Base-by-base conservation (phyloP, 2,113 vertebrate genomes). In the Pycnonotus jocosus region DNA sequence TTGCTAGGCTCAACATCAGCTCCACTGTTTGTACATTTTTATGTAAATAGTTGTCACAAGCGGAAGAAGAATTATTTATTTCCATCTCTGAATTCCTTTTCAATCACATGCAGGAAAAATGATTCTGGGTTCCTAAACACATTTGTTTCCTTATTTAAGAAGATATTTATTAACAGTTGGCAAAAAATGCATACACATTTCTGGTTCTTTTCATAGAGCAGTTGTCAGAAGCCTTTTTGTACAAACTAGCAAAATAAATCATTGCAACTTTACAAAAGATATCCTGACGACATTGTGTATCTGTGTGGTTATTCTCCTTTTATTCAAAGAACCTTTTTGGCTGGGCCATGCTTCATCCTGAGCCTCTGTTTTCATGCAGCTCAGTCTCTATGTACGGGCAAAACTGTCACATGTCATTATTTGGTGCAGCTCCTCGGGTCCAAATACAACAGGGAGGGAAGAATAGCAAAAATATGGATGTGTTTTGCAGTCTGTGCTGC, bases 71-170 rank as follows among this genome's bases (percentile, higher is more conserved):
- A 93, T 97, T 98, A 98, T 98, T 98, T 98, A 98, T 98, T 98
- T 98, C 97, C 97, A 93, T 94, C 94, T 94, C 90, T 10, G 96
- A 94, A 96, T 95, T 96, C 96, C 83, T 95, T 86, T 76, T 83
- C 86, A 38, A 28, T 86, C 90, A 85, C 73, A 92, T 95, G 83
- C 89, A 86, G 79, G 93, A 96, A 88, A 96, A 79, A 90, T 24
- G 21, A 90, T 86, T 96, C 96, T 74, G 54, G 30, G 86, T 91
- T 92, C 94, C 90, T 96, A 94, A 96, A 90, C 93, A 90, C 97
- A 96, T 96, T 94, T 98, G 92, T 97, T 97, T 98, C 97, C 97
- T 96, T 98, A 98, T 98, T 98, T 98, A 98, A 98, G 97, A 98
- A 95, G 95, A 97, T 98, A 98, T 98, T 98, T 98, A 98, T 98